A percentile compares a stretch with the other conserved stretches of the same genome.
phyloP scores from a whole-genome alignment of 2,888 invertebrate genomes.

The Oscheius sp. region DNA sequence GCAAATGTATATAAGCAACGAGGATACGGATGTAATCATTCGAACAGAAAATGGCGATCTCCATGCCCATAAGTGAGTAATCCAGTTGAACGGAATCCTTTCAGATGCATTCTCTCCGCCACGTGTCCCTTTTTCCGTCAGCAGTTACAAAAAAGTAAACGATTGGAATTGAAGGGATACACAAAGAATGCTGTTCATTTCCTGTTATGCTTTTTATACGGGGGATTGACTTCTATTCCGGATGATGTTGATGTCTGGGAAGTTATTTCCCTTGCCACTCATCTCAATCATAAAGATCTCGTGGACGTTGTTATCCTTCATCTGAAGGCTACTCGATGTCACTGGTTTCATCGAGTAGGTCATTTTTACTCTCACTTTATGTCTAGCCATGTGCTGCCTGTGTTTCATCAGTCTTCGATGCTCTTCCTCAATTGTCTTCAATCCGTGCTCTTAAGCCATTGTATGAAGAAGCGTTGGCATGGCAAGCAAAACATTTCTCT shows the following conservation, averaged over 20 bases:
- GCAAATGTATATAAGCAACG: slow-evolving; percentile 89
- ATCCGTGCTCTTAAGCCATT: slow-evolving; percentile 54
- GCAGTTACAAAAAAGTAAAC: slow-evolving; percentile 49
- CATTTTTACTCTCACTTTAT: neutral
- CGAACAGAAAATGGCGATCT: slow-evolving; percentile 85
- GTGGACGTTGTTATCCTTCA: slow-evolving; percentile 90
- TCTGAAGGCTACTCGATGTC: slow-evolving; percentile 87
- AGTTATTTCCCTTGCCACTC: slow-evolving; percentile 84
- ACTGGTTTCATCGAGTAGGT: slow-evolving; percentile 87
- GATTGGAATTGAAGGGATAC: slow-evolving; percentile 73
- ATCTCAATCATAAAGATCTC: slow-evolving; percentile 87
- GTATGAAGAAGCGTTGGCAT: slow-evolving; percentile 60
- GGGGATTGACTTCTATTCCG: slow-evolving; percentile 87
- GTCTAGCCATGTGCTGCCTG: slow-evolving; percentile 87
- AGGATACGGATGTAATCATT: slow-evolving; percentile 83
- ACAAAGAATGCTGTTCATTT: slow-evolving; percentile 87
- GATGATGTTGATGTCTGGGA: slow-evolving; percentile 74
- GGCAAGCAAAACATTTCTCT: slow-evolving; percentile 78
- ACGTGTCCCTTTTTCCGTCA: slow-evolving; percentile 90
- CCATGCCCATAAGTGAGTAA: slow-evolving; percentile 81
- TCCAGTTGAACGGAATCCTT: neutral
- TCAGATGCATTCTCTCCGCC: slow-evolving; percentile 83
- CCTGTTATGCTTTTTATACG: slow-evolving; percentile 90
- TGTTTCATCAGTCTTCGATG: slow-evolving; percentile 85
- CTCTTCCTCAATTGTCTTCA: slow-evolving; percentile 83